Base-by-base conservation (phyloP, 2,888 invertebrate genomes). In the Ectemnius continuus region DNA sequence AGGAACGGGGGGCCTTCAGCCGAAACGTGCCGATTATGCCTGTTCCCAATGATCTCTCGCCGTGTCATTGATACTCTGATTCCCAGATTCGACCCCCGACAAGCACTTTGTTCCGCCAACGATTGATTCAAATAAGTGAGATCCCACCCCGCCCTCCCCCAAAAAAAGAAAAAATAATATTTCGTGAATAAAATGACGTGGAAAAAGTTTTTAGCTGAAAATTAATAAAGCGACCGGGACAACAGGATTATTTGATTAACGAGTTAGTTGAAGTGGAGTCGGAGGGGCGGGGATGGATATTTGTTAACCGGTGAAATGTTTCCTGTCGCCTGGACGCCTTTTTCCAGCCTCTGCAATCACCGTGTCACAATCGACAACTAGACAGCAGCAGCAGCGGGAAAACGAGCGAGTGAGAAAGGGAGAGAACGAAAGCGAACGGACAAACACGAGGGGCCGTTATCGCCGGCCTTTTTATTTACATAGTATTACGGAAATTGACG, bases 401-500 rank as follows among this genome's bases (percentile, higher is more conserved):
- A 64, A 48, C 57, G n/a, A 11, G 52, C 8, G 47, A 16, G 13
- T 8, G 36, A 36, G 36, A 11, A 11, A 36, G 36, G 36, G 36
- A 8, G 36, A 8, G 36, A 36, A 11, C 36, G 36, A 36, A 36
- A 36, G 36, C 36, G 8, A 36, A 11, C 36, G 8, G 8, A 36
- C 36, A 36, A 8, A 36, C 36, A 36, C 1, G 36, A 36, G 36
- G 36, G 36, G 8, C 36, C 36, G 36, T 36, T 36, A 36, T 36
- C 36, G 36, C 36, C 23, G 59, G 36, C 56, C 69, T 67, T 68
- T 78, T 67, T 82, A 78, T 82, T 82, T 82, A 76, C 73, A 71
- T 73, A 45, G 48, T 48, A 59, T 63, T 63, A 65, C 68, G 66
- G 75, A 73, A 80, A 89, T 89, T 89, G 89, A 89, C 89, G 83